Conservation (phyloP, 2,888 invertebrate genomes). For the Drosophila borborema region DNA sequence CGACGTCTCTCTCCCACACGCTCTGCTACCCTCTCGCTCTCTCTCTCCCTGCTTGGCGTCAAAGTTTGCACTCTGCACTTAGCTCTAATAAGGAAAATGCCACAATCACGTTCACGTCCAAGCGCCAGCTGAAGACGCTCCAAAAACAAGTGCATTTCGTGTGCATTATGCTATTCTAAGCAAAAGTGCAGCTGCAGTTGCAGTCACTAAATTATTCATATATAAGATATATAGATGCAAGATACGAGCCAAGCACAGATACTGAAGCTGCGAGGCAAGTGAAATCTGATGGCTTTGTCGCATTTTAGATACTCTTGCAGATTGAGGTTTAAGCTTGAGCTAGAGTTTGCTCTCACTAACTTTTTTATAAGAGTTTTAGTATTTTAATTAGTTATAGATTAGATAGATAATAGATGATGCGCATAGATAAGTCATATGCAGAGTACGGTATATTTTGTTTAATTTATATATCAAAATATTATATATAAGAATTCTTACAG, state of each 20-base stretch:
- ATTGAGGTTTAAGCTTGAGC: background rate
- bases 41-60: constrained; percentile 39
- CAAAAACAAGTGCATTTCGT: constrained; percentile 71
- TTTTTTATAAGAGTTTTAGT: background rate
- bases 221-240: constrained; percentile 40
- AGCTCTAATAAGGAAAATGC: constrained; percentile 64
- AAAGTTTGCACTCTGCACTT: constrained; percentile 75
- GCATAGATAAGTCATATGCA: background rate
- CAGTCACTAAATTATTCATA: constrained; percentile 57
- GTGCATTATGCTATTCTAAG: constrained; percentile 58
- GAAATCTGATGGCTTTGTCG: background rate
- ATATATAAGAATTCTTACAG: too few relatives aligned
- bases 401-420: too few relatives aligned
- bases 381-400: background rate
- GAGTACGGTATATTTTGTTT: too few relatives aligned
- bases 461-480: too few relatives aligned
- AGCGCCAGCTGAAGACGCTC: constrained; percentile 40
- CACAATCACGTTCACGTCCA: constrained; percentile 32
- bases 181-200: constrained; percentile 60
- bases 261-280: constrained; percentile 13
- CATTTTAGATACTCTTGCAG: constrained; percentile 1
- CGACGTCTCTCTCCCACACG: background rate
- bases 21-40: background rate
- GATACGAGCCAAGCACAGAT: constrained; percentile 28
- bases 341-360: background rate